Percentiles rank a stretch among this genome's conserved stretches.
These are phyloP conservation scores for Hyles euphorbiae DNA, from an alignment of 1,140 invertebrate species.

Conservation along the genomic window DNA sequence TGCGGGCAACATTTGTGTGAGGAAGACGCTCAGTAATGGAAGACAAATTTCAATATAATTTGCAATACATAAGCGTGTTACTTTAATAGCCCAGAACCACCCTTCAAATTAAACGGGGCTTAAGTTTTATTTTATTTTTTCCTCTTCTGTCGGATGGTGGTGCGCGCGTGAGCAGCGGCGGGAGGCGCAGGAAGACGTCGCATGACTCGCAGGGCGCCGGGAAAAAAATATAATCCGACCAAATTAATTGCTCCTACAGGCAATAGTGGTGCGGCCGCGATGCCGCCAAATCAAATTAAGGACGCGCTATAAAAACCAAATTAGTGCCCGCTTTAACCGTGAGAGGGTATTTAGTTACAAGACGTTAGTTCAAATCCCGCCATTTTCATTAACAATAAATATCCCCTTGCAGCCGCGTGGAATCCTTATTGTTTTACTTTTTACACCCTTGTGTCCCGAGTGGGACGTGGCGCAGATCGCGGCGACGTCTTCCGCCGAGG, in stretches of 20 bases:
- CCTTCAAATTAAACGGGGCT: slow-evolving; percentile 77
- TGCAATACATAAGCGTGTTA: slow-evolving; percentile 77
- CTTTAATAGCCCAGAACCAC: slow-evolving; percentile 77
- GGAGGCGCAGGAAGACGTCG: slow-evolving; percentile 33
- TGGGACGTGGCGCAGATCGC: slow-evolving; percentile 40
- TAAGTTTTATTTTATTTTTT: slow-evolving; percentile 76
- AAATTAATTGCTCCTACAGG: slow-evolving; percentile 75
- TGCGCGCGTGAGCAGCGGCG: slow-evolving; percentile 36
- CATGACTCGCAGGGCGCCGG: slow-evolving; percentile 48
- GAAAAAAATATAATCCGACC: slow-evolving; percentile 75
- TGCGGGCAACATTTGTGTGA: slow-evolving; percentile 74
- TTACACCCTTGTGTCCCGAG: slow-evolving; percentile 72
- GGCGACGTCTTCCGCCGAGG: slow-evolving; percentile 50
- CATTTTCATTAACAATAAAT: slow-evolving; percentile 78
- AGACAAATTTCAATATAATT: slow-evolving; percentile 77
- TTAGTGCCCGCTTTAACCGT: slow-evolving; percentile 76
- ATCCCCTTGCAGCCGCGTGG: slow-evolving; percentile 65
- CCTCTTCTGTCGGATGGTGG: slow-evolving; percentile 51
- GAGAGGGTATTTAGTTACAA: slow-evolving; percentile 75
- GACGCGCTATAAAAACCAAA: slow-evolving; percentile 77
- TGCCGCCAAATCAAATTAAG: slow-evolving; percentile 77
- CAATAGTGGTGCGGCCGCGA: slow-evolving; percentile 69
- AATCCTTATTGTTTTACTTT: slow-evolving; percentile 75
- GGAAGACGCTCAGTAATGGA: slow-evolving; percentile 73
- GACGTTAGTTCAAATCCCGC: slow-evolving; percentile 76